Evolutionary conservation across 2,113 vertebrate genomes (phyloP).

Genomic region (Anhinga rufa): DNA sequence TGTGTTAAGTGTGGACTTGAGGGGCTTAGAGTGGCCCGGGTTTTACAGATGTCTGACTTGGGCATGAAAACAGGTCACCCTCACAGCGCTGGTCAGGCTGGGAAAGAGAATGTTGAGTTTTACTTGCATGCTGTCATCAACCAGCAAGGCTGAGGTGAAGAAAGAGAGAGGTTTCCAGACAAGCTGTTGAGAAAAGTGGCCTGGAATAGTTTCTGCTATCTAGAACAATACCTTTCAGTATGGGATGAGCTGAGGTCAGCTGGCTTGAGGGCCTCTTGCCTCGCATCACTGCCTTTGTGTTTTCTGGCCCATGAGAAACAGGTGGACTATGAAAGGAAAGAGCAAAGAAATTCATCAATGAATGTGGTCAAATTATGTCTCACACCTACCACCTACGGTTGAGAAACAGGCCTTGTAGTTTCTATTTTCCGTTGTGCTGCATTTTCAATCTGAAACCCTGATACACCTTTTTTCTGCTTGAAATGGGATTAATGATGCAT

Average conservation of each 20-base stretch:
- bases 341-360: background rate
- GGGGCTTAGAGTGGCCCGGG: background rate
- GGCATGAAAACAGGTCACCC: background rate
- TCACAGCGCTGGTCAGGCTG: background rate
- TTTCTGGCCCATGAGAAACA: slow-evolving; percentile 9
- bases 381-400: background rate
- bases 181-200: background rate
- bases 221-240: slow-evolving; percentile 78
- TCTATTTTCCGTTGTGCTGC: background rate
- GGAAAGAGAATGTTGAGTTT: background rate
- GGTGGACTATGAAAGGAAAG: background rate
- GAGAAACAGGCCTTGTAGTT: background rate
- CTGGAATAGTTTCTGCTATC: background rate
- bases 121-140: background rate
- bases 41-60: background rate
- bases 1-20: background rate
- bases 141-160: background rate
- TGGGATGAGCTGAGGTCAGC: slow-evolving; percentile 70
- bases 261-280: slow-evolving; percentile 17
- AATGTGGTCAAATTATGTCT: background rate
- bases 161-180: background rate
- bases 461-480: background rate
- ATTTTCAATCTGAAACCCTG: background rate
- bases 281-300: background rate
- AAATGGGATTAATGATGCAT: background rate